phyloP scores from a whole-genome alignment of 1,140 invertebrate genomes.

The Pseudobourletiella spinata region DNA sequence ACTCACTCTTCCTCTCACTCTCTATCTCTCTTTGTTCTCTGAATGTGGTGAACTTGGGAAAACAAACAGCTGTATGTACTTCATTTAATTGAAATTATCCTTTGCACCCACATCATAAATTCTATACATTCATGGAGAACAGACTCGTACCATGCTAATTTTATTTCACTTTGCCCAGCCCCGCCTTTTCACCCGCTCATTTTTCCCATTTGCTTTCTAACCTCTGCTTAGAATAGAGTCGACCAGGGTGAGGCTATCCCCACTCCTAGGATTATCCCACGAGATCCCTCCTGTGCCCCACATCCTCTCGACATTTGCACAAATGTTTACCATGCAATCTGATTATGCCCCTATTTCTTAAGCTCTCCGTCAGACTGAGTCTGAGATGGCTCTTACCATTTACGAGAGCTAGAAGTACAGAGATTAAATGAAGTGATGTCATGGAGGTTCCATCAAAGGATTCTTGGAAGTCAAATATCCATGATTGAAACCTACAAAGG shows the following conservation, averaged over 20 bases:
- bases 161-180: neutral
- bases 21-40: no score
- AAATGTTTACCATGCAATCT: no score
- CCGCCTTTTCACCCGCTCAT: neutral
- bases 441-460: neutral
- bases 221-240: no score
- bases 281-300: no score
- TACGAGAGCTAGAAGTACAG: neutral
- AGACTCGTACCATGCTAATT: constrained; percentile 1
- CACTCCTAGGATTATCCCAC: no score
- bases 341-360: no score
- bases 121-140: neutral
- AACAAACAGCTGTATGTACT: constrained; percentile 3
- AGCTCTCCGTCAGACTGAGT: no score
- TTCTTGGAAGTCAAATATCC: no score
- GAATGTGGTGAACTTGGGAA: neutral
- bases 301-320: no score
- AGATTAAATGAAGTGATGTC: neutral
- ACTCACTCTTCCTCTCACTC: no score
- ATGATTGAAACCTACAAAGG: no score
- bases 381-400: neutral
- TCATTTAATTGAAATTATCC: constrained; percentile 4
- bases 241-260: no score
- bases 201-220: neutral
- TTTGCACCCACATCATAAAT: constrained; percentile 2